Percentiles rank a stretch among this genome's conserved stretches.
Conservation (phyloP, 2,113 vertebrate species). For the Petaurus breviceps region DNA sequence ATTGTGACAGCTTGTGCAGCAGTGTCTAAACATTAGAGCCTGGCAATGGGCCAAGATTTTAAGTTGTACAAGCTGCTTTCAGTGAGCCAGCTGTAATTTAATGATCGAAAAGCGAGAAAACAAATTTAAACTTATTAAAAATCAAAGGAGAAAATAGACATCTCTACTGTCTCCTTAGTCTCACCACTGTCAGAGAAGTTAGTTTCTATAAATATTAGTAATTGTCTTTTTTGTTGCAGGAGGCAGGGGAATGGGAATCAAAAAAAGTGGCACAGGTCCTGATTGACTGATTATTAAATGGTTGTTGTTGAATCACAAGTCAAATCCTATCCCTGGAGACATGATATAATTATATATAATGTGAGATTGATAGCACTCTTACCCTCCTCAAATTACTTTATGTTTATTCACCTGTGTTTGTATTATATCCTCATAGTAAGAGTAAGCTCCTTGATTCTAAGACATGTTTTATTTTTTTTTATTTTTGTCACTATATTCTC, state of each 20-base stretch:
- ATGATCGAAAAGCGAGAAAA: slow-evolving; percentile 50
- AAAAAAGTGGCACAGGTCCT: background rate
- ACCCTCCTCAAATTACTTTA: background rate
- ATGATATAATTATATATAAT: background rate
- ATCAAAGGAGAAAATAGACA: slow-evolving; percentile 25
- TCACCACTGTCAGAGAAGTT: background rate
- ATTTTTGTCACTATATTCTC: background rate
- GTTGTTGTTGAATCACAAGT: background rate
- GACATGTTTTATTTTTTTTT: background rate
- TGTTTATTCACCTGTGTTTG: background rate
- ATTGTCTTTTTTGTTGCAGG: background rate
- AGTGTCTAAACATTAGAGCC: background rate
- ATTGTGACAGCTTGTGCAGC: slow-evolving; percentile 35
- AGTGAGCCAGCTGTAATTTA: slow-evolving; percentile 43
- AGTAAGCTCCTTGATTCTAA: background rate
- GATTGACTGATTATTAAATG: background rate
- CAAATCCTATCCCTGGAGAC: background rate
- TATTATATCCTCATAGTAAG: background rate
- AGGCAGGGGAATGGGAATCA: background rate
- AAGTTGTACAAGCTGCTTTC: slow-evolving; percentile 18
- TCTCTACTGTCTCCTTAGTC: background rate
- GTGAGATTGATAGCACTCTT: background rate
- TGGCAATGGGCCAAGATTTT: slow-evolving; percentile 34
- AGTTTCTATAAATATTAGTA: background rate
- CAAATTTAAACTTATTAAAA: slow-evolving; percentile 44